These are phyloP conservation scores for Eupeodes corollae DNA, from an alignment of 1,140 invertebrate genomes.

Conservation along the genomic window DNA sequence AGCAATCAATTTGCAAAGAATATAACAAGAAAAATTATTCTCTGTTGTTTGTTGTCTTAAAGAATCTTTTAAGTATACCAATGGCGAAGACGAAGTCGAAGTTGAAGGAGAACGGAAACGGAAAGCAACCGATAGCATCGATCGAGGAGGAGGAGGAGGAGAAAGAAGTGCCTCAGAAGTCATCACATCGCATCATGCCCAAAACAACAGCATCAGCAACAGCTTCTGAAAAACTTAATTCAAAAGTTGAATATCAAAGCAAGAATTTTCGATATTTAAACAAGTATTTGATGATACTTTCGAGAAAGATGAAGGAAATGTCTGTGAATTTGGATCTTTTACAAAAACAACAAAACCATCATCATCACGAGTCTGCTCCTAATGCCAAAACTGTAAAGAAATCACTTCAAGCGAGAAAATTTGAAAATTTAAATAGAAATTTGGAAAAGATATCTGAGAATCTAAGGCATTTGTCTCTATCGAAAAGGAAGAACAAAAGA, in stretches of 20 bases:
- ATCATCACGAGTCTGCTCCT: neutral
- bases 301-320: conserved; percentile 12
- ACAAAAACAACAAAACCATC: neutral
- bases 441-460: conserved; percentile 8
- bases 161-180: neutral
- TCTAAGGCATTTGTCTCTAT: conserved; percentile 3
- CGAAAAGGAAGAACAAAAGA: conserved; percentile 7
- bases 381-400: neutral
- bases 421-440: conserved; percentile 6
- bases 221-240: neutral
- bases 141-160: neutral
- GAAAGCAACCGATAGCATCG: too few species aligned
- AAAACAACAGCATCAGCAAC: neutral
- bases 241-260: conserved; percentile 1
- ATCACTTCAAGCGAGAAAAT: conserved; percentile 1
- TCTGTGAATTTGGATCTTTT: conserved; percentile 4
- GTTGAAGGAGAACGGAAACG: too few species aligned
- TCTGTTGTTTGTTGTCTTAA: conserved; percentile 15
- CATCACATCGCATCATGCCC: neutral
- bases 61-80: conserved; percentile 13
- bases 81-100: too few species aligned
- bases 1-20: conserved; percentile 1
- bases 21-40: conserved; percentile 12
- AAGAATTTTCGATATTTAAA: conserved; percentile 7
- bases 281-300: conserved; percentile 8